Evolutionary conservation across 2,797 vertebrate genomes (phyloP).

Genomic region (Arremon brunneinucha): DNA sequence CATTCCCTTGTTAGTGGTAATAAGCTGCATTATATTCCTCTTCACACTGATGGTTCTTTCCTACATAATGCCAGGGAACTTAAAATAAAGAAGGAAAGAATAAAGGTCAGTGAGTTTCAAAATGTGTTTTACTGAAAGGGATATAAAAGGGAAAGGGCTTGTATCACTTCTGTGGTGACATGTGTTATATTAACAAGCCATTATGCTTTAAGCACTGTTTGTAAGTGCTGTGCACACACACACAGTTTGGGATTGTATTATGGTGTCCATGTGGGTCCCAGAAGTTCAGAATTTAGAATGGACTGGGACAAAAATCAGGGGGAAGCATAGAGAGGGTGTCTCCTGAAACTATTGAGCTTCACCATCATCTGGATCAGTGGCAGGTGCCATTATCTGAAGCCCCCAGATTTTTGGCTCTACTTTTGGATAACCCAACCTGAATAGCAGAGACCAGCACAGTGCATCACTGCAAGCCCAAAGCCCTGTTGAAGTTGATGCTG

Average conservation of each 20-base stretch:
- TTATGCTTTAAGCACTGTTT: neutral
- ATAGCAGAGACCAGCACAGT: neutral
- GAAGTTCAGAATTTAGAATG: neutral
- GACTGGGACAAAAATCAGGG: neutral
- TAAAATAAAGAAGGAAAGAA: neutral
- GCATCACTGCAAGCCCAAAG: neutral
- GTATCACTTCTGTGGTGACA: neutral
- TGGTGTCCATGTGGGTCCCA: rapidly evolving
- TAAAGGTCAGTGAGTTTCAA: constrained; percentile 21
- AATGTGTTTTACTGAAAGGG: neutral
- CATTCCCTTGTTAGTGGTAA: constrained; percentile 53
- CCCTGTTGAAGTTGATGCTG: neutral
- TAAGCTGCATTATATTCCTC: constrained; percentile 40
- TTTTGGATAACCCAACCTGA: neutral
- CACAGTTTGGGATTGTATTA: neutral
- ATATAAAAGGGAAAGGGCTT: neutral
- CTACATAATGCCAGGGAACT: neutral
- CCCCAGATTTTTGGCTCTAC: neutral
- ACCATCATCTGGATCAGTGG: neutral
- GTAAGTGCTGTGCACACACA: neutral
- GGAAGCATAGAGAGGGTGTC: neutral
- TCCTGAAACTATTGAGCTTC: neutral
- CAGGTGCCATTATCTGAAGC: neutral
- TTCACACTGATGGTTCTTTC: constrained; percentile 16
- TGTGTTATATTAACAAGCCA: neutral